phyloP scores from a whole-genome alignment of 1,140 invertebrate genomes.

The fruit fly (Drosophila melanogaster) region Release_6_plus_ISO1_MT NT_037436.4:17712501-17713000 shows the following conservation, averaged over 20 bases:
- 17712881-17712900: conserved; percentile 71
- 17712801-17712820: not conserved
- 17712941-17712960: not conserved
- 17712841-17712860: conserved; percentile 65
- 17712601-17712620: conserved; percentile 5
- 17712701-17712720: not conserved
- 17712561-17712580: conserved; percentile 25
- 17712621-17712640: conserved; percentile 34
- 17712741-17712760: conserved; percentile 78
- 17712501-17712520: conserved; percentile 51
- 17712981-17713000: too few relatives aligned
- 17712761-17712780: conserved; percentile 81
- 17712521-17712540: conserved; percentile 54
- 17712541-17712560: conserved; percentile 49
- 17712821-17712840: conserved; percentile 54
- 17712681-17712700: conserved; percentile 39
- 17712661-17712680: conserved; percentile 66
- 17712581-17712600: conserved; percentile 4
- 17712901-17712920: not conserved
- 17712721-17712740: conserved; percentile 42
- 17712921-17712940: conserved; percentile 10
- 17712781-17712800: conserved; percentile 41
- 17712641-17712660: conserved; percentile 61
- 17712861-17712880: conserved; percentile 55
- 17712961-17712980: not conserved